These are phyloP conservation scores for Siniperca undulata DNA, from an alignment of 2,797 vertebrate genomes.

Conservation along the genomic window DNA sequence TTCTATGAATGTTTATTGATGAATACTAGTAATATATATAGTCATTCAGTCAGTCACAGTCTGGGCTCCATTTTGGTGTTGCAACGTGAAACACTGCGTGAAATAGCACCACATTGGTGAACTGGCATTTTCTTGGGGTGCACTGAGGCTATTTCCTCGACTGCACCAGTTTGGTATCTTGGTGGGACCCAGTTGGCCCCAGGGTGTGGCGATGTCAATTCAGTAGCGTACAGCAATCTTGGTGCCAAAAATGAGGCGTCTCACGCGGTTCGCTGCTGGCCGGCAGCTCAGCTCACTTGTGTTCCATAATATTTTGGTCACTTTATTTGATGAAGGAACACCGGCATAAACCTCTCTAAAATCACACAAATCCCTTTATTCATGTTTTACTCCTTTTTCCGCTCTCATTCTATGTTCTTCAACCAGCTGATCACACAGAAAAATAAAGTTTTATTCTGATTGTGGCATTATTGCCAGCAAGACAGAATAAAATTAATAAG, in stretches of 20 bases:
- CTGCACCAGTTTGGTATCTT: background rate
- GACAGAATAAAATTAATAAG: background rate
- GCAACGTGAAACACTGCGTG: background rate
- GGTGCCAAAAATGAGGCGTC: background rate
- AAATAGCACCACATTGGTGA: background rate
- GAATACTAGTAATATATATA: slow-evolving; percentile 1
- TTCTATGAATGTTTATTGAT: background rate
- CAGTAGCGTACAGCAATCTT: background rate
- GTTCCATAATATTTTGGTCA: background rate
- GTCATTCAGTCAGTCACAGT: background rate
- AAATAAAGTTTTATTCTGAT: background rate
- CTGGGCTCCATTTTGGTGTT: background rate
- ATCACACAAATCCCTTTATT: background rate
- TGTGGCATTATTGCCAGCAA: background rate
- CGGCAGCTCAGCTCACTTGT: background rate
- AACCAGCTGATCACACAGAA: background rate
- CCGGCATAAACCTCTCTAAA: background rate
- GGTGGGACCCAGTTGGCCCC: background rate
- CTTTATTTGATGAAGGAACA: background rate
- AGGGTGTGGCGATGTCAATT: background rate
- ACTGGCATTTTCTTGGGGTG: no score
- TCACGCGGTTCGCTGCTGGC: background rate
- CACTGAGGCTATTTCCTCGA: no score
- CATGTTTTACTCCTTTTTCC: background rate
- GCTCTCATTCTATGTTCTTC: background rate